Evolutionary conservation across 2,113 vertebrate genomes (phyloP).

Genomic region (Danionella cerebrum): DNA sequence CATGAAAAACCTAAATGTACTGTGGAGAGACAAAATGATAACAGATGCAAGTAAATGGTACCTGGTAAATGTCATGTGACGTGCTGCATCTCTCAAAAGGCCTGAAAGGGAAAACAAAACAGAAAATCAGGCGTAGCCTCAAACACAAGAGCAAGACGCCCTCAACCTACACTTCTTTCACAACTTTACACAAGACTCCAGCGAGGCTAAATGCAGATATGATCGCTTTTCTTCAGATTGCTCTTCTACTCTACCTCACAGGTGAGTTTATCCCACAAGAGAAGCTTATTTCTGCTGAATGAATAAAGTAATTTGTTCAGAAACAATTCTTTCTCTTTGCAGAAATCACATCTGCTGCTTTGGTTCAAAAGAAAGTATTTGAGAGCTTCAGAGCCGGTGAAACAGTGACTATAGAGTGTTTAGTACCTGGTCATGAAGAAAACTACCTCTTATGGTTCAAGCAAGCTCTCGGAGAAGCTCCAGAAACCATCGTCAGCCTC

Average conservation of each 20-base stretch:
- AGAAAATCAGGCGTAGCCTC: constrained; percentile 10
- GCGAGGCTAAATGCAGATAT: background rate
- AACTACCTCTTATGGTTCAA: constrained; percentile 23
- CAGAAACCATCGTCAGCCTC: constrained; percentile 4
- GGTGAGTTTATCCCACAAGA: background rate
- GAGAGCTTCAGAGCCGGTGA: background rate
- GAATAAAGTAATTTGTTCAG: no score
- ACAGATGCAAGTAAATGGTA: no score
- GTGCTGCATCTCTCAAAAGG: background rate
- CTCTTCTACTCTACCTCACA: background rate
- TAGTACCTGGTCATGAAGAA: background rate
- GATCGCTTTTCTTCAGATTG: background rate
- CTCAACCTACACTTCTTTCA: background rate
- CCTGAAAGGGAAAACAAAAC: background rate
- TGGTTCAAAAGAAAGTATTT: constrained; percentile 6
- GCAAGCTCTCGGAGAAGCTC: constrained; percentile 13
- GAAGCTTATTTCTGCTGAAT: no score
- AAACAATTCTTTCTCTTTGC: background rate
- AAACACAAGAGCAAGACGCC: background rate
- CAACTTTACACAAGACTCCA: background rate
- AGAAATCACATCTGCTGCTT: background rate
- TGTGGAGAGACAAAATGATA: no score
- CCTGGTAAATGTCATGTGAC: background rate
- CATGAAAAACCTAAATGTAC: no score
- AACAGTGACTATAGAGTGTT: constrained; percentile 2